A percentile compares a stretch with the other conserved stretches of the same genome.
Conservation (phyloP, 2,113 vertebrate species). For the Cyanoliseus patagonus region DNA sequence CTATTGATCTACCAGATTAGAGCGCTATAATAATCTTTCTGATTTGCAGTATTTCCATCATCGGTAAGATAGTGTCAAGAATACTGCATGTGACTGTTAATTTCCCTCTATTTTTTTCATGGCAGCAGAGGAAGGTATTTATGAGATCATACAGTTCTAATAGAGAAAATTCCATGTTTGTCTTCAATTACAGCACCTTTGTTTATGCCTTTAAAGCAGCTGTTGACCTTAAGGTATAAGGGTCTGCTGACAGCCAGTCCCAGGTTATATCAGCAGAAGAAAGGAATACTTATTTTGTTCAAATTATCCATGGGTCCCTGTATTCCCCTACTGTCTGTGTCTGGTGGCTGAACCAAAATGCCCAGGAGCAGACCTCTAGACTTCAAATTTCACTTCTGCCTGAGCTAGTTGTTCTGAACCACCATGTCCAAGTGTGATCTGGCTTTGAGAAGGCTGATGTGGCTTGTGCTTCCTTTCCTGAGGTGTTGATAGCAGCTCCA, state of each 20-base stretch:
- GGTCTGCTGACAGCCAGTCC: conserved; percentile 5
- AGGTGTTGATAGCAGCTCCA: not conserved
- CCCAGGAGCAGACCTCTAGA: not conserved
- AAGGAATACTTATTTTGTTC: not conserved
- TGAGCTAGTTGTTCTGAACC: not conserved
- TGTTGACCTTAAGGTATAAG: conserved; percentile 10
- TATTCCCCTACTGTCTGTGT: not conserved
- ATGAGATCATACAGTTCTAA: not conserved
- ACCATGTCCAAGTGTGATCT: not conserved
- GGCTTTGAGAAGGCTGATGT: not conserved
- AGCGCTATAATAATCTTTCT: not conserved
- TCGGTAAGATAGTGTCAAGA: not conserved
- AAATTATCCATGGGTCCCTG: not conserved
- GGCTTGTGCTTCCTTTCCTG: not conserved
- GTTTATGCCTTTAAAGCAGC: not conserved
- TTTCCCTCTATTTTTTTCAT: not conserved
- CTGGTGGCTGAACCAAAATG: not conserved
- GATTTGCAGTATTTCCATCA: not conserved
- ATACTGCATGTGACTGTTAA: not conserved
- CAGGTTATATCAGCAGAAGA: not conserved
- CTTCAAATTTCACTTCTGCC: not conserved
- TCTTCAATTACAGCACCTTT: not conserved
- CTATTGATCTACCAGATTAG: conserved; percentile 7
- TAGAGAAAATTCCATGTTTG: not conserved
- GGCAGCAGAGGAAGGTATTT: not conserved